A percentile compares a stretch with the other conserved stretches of the same genome.
Conservation (phyloP, 1,140 invertebrate species). For the Bradynema listronoti region DNA sequence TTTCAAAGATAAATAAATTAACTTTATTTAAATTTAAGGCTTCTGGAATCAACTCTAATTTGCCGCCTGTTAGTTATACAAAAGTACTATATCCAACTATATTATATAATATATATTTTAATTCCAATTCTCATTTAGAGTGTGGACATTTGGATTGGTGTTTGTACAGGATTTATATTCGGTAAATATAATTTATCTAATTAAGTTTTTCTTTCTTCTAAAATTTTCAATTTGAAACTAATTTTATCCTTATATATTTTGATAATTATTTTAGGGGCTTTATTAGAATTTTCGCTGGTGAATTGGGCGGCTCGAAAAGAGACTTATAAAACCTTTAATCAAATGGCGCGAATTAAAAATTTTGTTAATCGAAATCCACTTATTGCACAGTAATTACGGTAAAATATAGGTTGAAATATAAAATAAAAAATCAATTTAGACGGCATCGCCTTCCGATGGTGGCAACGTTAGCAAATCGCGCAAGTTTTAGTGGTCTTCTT, state of each 20-base stretch:
- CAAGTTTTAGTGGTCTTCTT: too few relatives aligned
- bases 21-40: conserved; percentile 29
- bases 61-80: conserved; percentile 90
- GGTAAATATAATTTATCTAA: conserved; percentile 60
- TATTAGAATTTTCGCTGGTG: conserved; percentile 88
- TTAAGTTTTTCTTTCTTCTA: not conserved
- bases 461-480: too few relatives aligned
- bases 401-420: too few relatives aligned
- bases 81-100: conserved; percentile 63
- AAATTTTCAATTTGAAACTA: too few relatives aligned
- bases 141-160: conserved; percentile 93
- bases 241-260: not conserved
- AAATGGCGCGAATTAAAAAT: not conserved
- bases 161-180: conserved; percentile 89
- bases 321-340: conserved; percentile 60
- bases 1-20: conserved; percentile 10
- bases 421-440: too few relatives aligned
- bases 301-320: conserved; percentile 91
- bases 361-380: conserved; percentile 15
- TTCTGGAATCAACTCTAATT: conserved; percentile 80
- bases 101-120: not conserved
- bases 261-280: conserved; percentile 82
- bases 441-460: too few relatives aligned
- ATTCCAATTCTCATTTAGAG: conserved; percentile 57
- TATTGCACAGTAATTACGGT: conserved; percentile 13